Evolutionary conservation across 2,113 vertebrate genomes (phyloP).

Genomic region (Tachysurus vachellii): DNA sequence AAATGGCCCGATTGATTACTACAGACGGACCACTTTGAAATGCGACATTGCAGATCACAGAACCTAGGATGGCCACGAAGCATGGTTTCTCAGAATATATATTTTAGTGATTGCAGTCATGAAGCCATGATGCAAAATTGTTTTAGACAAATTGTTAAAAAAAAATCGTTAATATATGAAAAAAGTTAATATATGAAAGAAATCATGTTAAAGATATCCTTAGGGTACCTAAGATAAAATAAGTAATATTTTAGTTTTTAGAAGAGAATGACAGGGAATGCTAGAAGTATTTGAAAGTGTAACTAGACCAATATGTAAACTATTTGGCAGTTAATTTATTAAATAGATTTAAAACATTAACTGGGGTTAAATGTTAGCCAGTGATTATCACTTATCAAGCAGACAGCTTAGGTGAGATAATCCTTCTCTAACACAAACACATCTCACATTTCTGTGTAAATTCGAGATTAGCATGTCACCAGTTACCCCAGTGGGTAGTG

Average conservation of each 20-base stretch:
- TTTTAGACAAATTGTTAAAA: neutral
- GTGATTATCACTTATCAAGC: constrained; percentile 6
- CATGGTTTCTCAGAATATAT: neutral
- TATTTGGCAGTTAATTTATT: neutral
- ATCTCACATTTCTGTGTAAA: constrained; percentile 27
- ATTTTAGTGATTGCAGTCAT: neutral
- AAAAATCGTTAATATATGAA: neutral
- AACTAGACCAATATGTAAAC: neutral
- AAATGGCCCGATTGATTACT: neutral
- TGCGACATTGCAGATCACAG: neutral
- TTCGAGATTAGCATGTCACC: constrained; percentile 24
- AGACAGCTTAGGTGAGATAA: constrained; percentile 18
- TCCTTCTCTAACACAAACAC: constrained; percentile 24
- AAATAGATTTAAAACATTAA: neutral
- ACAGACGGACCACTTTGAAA: neutral
- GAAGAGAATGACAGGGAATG: neutral
- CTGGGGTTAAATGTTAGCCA: neutral
- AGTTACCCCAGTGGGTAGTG: constrained; percentile 9
- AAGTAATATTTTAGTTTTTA: neutral
- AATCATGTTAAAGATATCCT: neutral
- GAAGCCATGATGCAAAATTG: neutral
- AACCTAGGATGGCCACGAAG: neutral
- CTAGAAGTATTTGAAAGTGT: neutral
- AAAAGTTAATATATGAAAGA: neutral
- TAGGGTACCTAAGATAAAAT: too few species aligned